phyloP scores from a whole-genome alignment of 2,888 invertebrate genomes.

The Marasmarcha lunaedactyla region DNA sequence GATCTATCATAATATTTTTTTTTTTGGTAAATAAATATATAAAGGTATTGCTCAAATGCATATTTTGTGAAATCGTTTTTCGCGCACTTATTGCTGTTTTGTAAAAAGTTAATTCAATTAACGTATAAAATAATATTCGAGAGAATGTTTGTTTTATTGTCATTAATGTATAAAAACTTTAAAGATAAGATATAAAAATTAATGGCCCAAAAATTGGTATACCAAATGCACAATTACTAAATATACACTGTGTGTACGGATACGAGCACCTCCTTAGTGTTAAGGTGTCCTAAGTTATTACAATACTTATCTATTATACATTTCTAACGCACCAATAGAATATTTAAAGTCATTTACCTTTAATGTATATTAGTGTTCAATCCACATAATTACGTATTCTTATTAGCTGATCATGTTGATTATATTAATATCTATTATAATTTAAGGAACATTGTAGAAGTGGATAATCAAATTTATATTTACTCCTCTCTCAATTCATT shows the following conservation, averaged over 20 bases:
- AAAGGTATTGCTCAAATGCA: slow-evolving; percentile 68
- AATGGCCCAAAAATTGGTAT: slow-evolving; percentile 61
- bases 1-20: no score
- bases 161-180: slow-evolving; percentile 13
- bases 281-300: not conserved
- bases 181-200: slow-evolving; percentile 41
- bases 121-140: slow-evolving; percentile 41
- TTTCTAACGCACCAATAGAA: slow-evolving; percentile 12
- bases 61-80: slow-evolving; percentile 67
- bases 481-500: no score
- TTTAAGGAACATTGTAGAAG: no score
- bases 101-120: slow-evolving; percentile 42
- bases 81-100: slow-evolving; percentile 67
- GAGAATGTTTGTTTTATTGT: slow-evolving; percentile 35
- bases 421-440: no score
- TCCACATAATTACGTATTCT: slow-evolving; percentile 6
- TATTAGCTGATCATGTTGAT: no score
- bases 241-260: slow-evolving; percentile 44
- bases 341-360: slow-evolving; percentile 4
- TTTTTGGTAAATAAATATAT: no score
- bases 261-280: slow-evolving; percentile 6
- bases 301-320: slow-evolving; percentile 4
- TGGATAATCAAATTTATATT: no score
- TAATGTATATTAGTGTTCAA: no score
- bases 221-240: slow-evolving; percentile 62